These are phyloP conservation scores for Ophioninae sp. DNA, from an alignment of 2,888 invertebrate species.

Conservation along the genomic window DNA sequence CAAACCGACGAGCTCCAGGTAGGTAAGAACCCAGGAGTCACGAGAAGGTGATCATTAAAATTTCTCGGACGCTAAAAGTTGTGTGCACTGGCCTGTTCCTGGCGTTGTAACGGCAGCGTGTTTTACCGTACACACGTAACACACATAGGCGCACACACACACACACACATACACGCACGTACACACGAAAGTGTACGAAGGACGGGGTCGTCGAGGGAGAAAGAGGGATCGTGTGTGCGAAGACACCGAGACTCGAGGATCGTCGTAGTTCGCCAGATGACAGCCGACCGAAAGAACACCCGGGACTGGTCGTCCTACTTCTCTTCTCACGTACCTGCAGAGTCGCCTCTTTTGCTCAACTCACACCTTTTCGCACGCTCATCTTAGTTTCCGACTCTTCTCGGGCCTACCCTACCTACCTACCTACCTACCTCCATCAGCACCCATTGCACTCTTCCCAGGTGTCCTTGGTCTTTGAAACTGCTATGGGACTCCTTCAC, in stretches of 20 bases:
- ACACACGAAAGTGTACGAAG: constrained; percentile 1
- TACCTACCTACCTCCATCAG: constrained; percentile 1
- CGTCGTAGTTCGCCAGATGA: constrained; percentile 65
- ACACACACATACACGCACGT: too few species aligned
- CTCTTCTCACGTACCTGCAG: constrained; percentile 64
- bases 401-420: constrained; percentile 35
- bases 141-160: too few species aligned
- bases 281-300: constrained; percentile 68
- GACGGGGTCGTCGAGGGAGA: constrained; percentile 63
- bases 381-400: constrained; percentile 10
- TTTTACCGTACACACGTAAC: constrained; percentile 26
- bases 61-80: constrained; percentile 68
- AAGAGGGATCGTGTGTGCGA: constrained; percentile 25
- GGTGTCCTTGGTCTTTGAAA: constrained; percentile 20
- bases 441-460: constrained; percentile 1
- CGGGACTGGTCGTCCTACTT: constrained; percentile 70
- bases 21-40: constrained; percentile 68
- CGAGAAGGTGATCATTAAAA: constrained; percentile 75
- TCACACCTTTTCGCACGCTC: constrained; percentile 8
- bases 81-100: constrained; percentile 41
- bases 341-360: constrained; percentile 27
- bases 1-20: constrained; percentile 73
- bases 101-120: constrained; percentile 52
- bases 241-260: constrained; percentile 30
- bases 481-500: constrained; percentile 22